Conservation (phyloP, 2,113 vertebrate species). For the Dunckerocampus dactyliophorus region DNA sequence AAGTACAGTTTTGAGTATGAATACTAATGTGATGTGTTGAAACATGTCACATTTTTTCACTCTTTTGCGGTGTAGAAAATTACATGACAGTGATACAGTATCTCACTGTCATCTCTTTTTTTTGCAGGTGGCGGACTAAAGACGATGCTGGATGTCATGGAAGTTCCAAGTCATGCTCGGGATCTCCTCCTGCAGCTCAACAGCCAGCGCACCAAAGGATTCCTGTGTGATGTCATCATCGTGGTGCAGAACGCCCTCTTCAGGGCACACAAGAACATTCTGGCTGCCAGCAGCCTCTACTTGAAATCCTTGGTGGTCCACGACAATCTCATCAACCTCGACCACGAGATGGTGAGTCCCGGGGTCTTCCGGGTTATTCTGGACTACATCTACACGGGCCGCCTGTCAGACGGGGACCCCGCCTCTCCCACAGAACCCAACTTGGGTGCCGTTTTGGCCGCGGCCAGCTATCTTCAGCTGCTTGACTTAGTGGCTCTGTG, state of each 20-base stretch:
- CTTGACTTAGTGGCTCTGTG: slow-evolving; percentile 93
- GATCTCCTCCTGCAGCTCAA: slow-evolving; percentile 98
- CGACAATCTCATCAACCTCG: slow-evolving; percentile 98
- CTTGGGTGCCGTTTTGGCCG: slow-evolving; percentile 86
- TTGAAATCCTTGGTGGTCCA: slow-evolving; percentile 98
- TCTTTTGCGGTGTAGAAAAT: too few relatives aligned
- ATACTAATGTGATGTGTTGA: too few relatives aligned
- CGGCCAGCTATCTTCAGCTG: slow-evolving; percentile 96
- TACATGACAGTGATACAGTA: slow-evolving; percentile 11
- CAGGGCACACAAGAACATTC: slow-evolving; percentile 98
- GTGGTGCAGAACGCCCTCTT: slow-evolving; percentile 99
- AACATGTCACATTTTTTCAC: too few relatives aligned
- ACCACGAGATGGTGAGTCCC: slow-evolving; percentile 99
- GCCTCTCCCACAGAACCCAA: slow-evolving; percentile 80
- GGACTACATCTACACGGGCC: slow-evolving; percentile 98
- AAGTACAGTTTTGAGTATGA: too few relatives aligned
- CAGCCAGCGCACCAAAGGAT: slow-evolving; percentile 97
- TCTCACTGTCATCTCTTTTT: slow-evolving; percentile 55
- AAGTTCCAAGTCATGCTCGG: slow-evolving; percentile 94
- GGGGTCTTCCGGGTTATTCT: slow-evolving; percentile 94
- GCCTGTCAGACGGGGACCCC: slow-evolving; percentile 83
- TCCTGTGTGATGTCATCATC: slow-evolving; percentile 99
- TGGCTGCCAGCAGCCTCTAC: slow-evolving; percentile 99
- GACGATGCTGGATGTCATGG: slow-evolving; percentile 97
- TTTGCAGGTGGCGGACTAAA: slow-evolving; percentile 85